A percentile compares a stretch with the other conserved stretches of the same genome.
These are phyloP conservation scores for Galerucella pusilla DNA, from an alignment of 2,888 invertebrate species.

Conservation along the genomic window DNA sequence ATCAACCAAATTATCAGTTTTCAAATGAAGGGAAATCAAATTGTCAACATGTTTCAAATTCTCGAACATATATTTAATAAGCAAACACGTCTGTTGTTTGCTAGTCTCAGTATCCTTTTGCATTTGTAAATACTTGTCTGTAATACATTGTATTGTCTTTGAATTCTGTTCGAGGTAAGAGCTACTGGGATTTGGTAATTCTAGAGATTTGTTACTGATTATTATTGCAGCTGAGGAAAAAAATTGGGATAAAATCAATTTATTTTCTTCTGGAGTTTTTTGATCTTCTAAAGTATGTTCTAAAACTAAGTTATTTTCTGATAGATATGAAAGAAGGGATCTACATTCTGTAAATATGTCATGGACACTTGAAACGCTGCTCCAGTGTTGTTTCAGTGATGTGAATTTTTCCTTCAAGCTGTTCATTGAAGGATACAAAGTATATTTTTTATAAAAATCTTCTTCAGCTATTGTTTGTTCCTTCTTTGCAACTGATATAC, in stretches of 20 bases:
- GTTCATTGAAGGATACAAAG: slow-evolving; percentile 39
- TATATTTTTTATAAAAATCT: slow-evolving; percentile 44
- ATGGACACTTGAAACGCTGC: slow-evolving; percentile 43
- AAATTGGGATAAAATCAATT: slow-evolving; percentile 46
- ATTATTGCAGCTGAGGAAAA: slow-evolving; percentile 43
- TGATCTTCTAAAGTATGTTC: slow-evolving; percentile 39
- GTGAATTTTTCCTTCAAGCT: slow-evolving; percentile 47
- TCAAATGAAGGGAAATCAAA: slow-evolving; percentile 1
- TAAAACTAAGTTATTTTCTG: slow-evolving; percentile 39
- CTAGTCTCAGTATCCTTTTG: slow-evolving; percentile 19
- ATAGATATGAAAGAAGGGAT: slow-evolving; percentile 48
- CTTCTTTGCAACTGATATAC: slow-evolving; percentile 41
- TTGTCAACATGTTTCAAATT: slow-evolving; percentile 21
- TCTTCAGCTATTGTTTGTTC: slow-evolving; percentile 32
- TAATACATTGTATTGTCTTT: slow-evolving; percentile 34
- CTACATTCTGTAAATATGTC: slow-evolving; percentile 48
- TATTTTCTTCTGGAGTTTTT: slow-evolving; percentile 36
- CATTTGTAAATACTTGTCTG: slow-evolving; percentile 26
- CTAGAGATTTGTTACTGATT: slow-evolving; percentile 48
- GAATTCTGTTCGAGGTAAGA: slow-evolving; percentile 33
- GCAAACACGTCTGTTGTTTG: slow-evolving; percentile 10
- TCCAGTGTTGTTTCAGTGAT: slow-evolving; percentile 42
- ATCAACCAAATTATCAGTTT: neutral
- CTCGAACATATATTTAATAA: slow-evolving; percentile 12
- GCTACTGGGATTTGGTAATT: slow-evolving; percentile 44